These are phyloP conservation scores for Leucoraja ocellata DNA, from an alignment of 2,797 vertebrate species.

Conservation along the genomic window DNA sequence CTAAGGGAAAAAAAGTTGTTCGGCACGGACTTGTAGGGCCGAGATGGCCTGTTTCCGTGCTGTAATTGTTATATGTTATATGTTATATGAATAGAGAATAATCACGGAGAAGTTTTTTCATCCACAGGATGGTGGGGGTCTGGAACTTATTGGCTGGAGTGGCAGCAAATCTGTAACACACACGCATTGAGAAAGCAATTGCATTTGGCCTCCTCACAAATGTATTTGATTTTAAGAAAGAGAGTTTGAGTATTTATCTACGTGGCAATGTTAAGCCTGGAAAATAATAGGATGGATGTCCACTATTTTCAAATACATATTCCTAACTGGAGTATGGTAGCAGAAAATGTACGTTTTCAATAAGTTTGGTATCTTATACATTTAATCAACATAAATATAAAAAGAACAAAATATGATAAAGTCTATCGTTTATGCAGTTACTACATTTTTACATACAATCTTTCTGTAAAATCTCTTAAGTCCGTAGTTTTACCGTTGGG, in stretches of 20 bases:
- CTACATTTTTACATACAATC: background rate
- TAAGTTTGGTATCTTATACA: background rate
- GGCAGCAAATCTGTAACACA: too few species aligned
- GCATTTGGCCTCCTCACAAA: too few species aligned
- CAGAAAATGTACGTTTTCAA: background rate
- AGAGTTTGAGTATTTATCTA: background rate
- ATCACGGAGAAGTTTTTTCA: too few species aligned
- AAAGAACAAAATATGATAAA: background rate
- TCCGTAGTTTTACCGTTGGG: background rate
- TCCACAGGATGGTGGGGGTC: too few species aligned
- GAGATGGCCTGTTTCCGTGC: too few species aligned
- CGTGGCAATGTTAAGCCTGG: background rate
- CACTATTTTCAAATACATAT: background rate
- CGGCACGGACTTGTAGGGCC: too few species aligned
- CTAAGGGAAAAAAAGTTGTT: too few species aligned
- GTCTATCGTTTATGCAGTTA: background rate
- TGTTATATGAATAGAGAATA: too few species aligned
- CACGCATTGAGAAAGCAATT: too few species aligned
- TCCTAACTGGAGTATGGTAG: background rate
- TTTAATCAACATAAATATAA: background rate
- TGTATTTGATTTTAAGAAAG: background rate
- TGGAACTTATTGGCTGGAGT: too few species aligned
- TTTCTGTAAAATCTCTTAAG: background rate
- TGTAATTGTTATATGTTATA: too few species aligned
- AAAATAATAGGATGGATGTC: background rate